A percentile compares a stretch with the other conserved stretches of the same genome.
phyloP scores from a whole-genome alignment of 2,888 invertebrate species.

The Nyleta sp. region DNA sequence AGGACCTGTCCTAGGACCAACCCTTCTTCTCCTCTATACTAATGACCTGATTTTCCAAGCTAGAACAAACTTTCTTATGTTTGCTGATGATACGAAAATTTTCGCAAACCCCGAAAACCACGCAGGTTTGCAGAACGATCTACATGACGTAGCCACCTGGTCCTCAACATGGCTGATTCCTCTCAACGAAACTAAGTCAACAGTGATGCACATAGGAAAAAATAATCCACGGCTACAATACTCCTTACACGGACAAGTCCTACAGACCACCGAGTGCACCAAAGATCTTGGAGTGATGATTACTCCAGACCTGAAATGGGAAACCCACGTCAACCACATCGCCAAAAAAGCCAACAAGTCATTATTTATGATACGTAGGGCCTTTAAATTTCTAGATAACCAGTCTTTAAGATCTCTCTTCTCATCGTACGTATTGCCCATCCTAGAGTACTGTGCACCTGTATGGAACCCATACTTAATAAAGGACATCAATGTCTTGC shows the following conservation, averaged over 20 bases:
- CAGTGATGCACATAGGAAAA: background rate
- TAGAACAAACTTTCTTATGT: constrained; percentile 25
- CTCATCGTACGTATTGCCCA: background rate
- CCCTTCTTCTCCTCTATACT: background rate
- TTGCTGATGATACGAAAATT: background rate
- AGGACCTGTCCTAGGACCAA: constrained; percentile 3
- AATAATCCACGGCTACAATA: constrained; percentile 1
- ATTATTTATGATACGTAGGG: background rate
- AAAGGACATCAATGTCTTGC: background rate
- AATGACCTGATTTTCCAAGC: background rate
- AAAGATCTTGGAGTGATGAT: background rate
- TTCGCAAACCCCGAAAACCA: background rate
- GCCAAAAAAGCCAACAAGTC: background rate
- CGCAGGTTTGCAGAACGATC: background rate
- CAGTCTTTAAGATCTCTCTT: background rate
- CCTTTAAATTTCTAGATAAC: background rate
- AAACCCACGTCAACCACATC: background rate
- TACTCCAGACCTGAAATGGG: background rate
- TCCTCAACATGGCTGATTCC: background rate
- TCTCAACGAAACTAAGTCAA: background rate
- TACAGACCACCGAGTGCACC: background rate
- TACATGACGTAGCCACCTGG: background rate
- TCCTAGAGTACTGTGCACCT: background rate
- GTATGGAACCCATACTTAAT: background rate
- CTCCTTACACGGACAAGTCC: background rate